A percentile compares a stretch with the other conserved stretches of the same genome.
Evolutionary conservation across 2,888 invertebrate genomes (phyloP).

Genomic region (Meiosimyza platycephala): DNA sequence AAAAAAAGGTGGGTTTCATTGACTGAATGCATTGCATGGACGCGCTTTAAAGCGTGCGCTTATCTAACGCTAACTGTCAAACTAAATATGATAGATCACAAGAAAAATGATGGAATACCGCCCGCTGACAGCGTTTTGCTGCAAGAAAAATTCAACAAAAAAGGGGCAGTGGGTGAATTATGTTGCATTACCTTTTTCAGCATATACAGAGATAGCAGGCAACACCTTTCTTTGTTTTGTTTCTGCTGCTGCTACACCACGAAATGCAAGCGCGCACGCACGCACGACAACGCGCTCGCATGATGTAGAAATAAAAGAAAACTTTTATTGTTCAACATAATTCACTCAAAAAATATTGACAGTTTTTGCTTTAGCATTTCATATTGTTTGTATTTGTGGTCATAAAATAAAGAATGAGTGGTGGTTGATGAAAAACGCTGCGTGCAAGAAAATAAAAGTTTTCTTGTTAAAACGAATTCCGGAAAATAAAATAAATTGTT

Average conservation of each 20-base stretch:
- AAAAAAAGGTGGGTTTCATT: constrained; percentile 12
- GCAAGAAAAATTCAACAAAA: background rate
- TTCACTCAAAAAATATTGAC: constrained; percentile 13
- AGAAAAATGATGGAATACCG: constrained; percentile 37
- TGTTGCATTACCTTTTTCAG: constrained; percentile 16
- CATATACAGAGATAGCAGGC: too few relatives aligned
- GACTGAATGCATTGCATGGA: background rate
- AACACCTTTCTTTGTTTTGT: too few relatives aligned
- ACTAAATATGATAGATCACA: constrained; percentile 39
- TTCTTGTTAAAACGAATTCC: too few relatives aligned
- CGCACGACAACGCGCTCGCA: background rate
- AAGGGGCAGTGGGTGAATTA: background rate
- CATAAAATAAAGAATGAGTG: constrained; percentile 1
- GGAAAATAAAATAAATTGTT: too few relatives aligned
- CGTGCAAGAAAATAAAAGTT: background rate
- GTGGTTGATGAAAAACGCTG: background rate
- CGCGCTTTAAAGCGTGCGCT: background rate
- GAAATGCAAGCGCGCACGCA: background rate
- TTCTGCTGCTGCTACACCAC: too few relatives aligned
- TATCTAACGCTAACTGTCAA: constrained; percentile 34
- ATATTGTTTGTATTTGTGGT: background rate
- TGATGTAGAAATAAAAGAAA: background rate
- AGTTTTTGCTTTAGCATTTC: background rate
- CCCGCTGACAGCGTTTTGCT: background rate
- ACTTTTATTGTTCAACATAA: background rate